Conservation (phyloP, 1,140 invertebrate genomes). For the Alviniconcha marisindica region DNA sequence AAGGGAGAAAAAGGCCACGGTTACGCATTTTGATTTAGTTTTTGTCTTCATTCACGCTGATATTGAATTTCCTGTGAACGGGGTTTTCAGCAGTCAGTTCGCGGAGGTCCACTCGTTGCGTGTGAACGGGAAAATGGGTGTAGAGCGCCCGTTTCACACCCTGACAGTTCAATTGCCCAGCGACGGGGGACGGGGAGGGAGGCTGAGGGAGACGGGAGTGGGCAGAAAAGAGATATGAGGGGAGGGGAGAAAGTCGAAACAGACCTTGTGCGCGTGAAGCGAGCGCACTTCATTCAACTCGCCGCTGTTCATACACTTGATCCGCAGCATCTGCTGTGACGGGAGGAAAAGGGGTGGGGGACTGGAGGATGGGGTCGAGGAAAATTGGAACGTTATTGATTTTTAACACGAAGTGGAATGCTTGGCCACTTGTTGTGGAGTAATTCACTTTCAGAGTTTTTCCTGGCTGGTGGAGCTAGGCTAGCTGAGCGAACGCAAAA, state of each 20-base stretch:
- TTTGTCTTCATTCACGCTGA: constrained; percentile 26
- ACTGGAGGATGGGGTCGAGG: neutral
- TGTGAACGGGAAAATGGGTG: neutral
- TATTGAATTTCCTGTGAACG: constrained; percentile 7
- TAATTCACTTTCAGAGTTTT: constrained; percentile 29
- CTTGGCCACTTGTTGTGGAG: neutral
- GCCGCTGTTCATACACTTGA: constrained; percentile 10
- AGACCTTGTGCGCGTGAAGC: no score
- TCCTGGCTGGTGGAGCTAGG: constrained; percentile 16
- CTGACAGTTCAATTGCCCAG: constrained; percentile 8
- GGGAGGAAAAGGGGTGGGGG: neutral
- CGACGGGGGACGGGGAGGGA: neutral
- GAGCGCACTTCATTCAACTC: no score
- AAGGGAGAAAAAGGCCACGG: constrained; percentile 6
- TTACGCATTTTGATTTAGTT: constrained; percentile 21
- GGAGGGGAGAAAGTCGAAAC: no score
- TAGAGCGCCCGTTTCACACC: neutral
- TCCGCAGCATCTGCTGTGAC: neutral
- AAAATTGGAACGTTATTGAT: constrained; percentile 36
- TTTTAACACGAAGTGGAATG: neutral
- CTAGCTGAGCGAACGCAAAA: neutral
- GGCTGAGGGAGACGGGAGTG: neutral
- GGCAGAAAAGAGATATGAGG: neutral
- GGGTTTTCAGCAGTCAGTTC: neutral
- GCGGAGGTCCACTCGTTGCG: neutral